A percentile compares a stretch with the other conserved stretches of the same genome.
Evolutionary conservation across 2,888 invertebrate species (phyloP).

Genomic region (Troilus luridus): DNA sequence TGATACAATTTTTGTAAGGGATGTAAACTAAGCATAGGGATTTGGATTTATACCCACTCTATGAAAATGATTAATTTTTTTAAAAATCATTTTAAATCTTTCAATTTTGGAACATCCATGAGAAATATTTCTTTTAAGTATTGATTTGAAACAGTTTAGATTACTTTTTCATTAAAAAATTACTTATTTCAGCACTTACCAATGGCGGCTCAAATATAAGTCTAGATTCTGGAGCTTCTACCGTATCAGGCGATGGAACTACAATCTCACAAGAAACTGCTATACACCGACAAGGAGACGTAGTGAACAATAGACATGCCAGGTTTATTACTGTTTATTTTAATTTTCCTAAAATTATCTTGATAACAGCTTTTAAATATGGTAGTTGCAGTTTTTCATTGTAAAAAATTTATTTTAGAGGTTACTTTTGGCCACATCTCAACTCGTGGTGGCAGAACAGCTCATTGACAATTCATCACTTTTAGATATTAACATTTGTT

Average conservation of each 20-base stretch:
- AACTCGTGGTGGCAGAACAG: neutral
- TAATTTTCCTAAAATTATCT: neutral
- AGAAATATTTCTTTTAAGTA: no score
- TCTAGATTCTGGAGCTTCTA: conserved; percentile 82
- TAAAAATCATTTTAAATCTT: no score
- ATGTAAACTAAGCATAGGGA: no score
- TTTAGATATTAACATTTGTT: neutral
- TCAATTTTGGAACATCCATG: no score
- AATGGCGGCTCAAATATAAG: conserved; percentile 83
- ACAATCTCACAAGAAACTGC: conserved; percentile 75
- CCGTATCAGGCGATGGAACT: conserved; percentile 76
- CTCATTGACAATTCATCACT: neutral
- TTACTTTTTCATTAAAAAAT: neutral
- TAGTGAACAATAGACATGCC: conserved; percentile 66
- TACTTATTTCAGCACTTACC: conserved; percentile 72
- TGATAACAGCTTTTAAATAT: neutral
- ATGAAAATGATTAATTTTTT: no score
- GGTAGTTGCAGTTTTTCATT: neutral
- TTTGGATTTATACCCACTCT: no score
- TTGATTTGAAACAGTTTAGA: neutral
- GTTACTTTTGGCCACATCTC: neutral
- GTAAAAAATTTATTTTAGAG: neutral
- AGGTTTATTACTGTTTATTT: conserved; percentile 64
- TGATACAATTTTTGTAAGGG: no score
- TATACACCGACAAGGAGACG: conserved; percentile 71